A percentile compares a stretch with the other conserved stretches of the same genome.
These are phyloP conservation scores for Cotesia glomerata DNA, from an alignment of 1,140 invertebrate species.

Conservation along the genomic window DNA sequence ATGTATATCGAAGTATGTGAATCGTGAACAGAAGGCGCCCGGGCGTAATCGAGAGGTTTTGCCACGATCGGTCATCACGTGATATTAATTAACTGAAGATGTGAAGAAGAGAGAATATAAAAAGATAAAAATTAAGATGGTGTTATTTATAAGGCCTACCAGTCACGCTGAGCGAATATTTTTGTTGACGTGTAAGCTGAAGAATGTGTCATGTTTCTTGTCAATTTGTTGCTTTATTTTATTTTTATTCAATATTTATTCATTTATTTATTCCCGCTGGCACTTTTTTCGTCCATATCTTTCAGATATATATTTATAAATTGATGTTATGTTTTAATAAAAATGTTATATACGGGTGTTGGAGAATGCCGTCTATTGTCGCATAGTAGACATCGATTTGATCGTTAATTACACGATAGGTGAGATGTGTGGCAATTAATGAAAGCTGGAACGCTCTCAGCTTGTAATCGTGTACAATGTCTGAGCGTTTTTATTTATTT, in stretches of 20 bases:
- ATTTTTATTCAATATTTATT: not conserved
- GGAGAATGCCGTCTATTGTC: slow-evolving; percentile 13
- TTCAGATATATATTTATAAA: not conserved
- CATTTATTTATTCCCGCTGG: not conserved
- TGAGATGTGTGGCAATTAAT: slow-evolving; percentile 23
- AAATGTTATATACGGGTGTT: not conserved
- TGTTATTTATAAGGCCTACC: slow-evolving; percentile 57
- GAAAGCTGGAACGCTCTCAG: slow-evolving; percentile 12
- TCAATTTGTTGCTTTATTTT: not conserved
- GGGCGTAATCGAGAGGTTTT: slow-evolving; percentile 38
- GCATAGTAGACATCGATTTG: slow-evolving; percentile 12
- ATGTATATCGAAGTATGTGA: not conserved
- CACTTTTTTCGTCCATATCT: not conserved
- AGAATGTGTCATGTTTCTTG: slow-evolving; percentile 21
- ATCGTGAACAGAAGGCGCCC: slow-evolving; percentile 15
- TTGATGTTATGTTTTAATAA: not conserved
- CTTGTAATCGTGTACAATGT: not conserved
- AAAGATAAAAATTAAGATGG: slow-evolving; percentile 52
- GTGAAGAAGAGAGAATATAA: slow-evolving; percentile 33
- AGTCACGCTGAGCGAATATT: not conserved
- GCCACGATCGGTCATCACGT: slow-evolving; percentile 56
- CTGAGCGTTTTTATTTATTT: not conserved
- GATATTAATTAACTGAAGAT: slow-evolving; percentile 59
- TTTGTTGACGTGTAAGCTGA: slow-evolving; percentile 4
- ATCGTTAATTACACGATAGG: slow-evolving; percentile 32